Percentiles rank a stretch among this genome's conserved stretches.
Evolutionary conservation across 2,888 invertebrate genomes (phyloP).

Genomic region (Fabriciana adippe): DNA sequence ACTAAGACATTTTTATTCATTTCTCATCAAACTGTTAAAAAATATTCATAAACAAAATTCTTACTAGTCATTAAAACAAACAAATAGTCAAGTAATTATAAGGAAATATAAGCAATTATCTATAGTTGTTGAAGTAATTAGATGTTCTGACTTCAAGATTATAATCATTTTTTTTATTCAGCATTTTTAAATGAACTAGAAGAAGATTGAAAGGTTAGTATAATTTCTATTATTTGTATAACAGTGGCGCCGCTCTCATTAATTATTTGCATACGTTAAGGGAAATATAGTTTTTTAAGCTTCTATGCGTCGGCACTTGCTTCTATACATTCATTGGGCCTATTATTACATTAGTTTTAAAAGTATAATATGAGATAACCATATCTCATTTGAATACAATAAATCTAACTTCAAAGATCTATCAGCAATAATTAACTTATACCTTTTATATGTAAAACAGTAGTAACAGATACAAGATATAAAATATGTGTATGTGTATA

Average conservation of each 20-base stretch:
- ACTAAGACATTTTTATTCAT: no score
- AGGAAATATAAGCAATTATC: conserved; percentile 6
- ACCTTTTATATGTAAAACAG: no score
- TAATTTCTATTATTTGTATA: conserved; percentile 6
- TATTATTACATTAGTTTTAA: no score
- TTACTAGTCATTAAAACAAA: conserved; percentile 3
- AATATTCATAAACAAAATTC: conserved; percentile 2
- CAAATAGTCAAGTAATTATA: conserved; percentile 1
- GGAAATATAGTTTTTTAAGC: background rate
- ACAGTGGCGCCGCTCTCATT: conserved; percentile 12
- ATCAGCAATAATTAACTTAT: no score
- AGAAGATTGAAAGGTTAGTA: conserved; percentile 3
- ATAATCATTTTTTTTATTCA: conserved; percentile 2
- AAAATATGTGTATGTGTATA: no score
- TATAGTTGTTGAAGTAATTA: conserved; percentile 13
- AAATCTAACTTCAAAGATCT: no score
- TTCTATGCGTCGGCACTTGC: conserved; percentile 2
- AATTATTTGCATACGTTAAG: conserved; percentile 13
- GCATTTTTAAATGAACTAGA: conserved; percentile 4
- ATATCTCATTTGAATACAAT: no score
- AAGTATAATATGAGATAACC: no score
- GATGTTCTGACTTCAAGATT: conserved; percentile 4
- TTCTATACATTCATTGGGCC: no score
- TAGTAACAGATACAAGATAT: no score
- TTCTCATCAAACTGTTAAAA: background rate